A percentile compares a stretch with the other conserved stretches of the same genome.
Conservation (phyloP, 2,888 invertebrate genomes). For the Blomia tropicalis region DNA sequence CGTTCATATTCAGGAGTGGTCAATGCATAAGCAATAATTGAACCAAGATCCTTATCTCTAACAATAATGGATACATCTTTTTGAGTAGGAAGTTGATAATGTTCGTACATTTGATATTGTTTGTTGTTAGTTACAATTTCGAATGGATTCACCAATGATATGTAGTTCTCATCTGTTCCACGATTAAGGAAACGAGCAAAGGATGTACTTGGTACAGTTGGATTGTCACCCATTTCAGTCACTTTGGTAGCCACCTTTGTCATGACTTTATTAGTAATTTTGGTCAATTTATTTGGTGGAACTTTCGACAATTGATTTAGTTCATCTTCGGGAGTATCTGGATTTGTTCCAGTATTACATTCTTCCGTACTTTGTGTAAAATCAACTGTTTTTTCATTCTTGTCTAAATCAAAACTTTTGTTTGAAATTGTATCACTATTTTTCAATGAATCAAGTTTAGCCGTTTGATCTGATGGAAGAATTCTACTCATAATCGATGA, state of each 20-base stretch:
- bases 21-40: slow-evolving; percentile 66
- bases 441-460: neutral
- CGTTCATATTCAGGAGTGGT: slow-evolving; percentile 54
- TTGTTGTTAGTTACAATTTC: slow-evolving; percentile 36
- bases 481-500: neutral
- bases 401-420: neutral
- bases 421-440: neutral
- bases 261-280: neutral
- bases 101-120: slow-evolving; percentile 51
- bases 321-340: neutral
- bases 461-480: neutral
- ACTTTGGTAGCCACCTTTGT: neutral
- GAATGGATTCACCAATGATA: slow-evolving; percentile 4
- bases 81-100: slow-evolving; percentile 46
- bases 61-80: slow-evolving; percentile 43
- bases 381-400: neutral
- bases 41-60: slow-evolving; percentile 62
- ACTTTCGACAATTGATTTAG: neutral
- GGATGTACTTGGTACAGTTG: neutral
- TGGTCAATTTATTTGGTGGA: neutral
- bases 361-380: neutral
- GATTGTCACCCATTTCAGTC: neutral
- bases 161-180: neutral
- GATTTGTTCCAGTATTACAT: neutral
- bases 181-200: neutral